Evolutionary conservation across 1,140 invertebrate genomes (phyloP).

Genomic region (Drosophila santomea): DNA sequence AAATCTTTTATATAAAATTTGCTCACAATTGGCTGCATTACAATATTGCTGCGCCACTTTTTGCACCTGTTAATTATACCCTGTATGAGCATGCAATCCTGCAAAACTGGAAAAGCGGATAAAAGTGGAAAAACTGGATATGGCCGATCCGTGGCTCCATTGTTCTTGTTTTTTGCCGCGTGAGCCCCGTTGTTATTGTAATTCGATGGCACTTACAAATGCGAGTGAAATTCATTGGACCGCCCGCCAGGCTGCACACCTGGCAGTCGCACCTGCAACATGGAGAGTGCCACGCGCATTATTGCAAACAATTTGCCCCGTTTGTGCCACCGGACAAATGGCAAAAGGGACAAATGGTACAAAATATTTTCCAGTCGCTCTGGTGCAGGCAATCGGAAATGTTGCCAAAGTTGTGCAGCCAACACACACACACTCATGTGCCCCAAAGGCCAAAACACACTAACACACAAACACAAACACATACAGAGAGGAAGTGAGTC

Average conservation of each 20-base stretch:
- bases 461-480: constrained; percentile 18
- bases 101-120: constrained; percentile 1
- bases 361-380: constrained; percentile 43
- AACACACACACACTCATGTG: constrained; percentile 35
- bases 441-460: constrained; percentile 25
- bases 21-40: constrained; percentile 20
- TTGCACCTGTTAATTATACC: constrained; percentile 41
- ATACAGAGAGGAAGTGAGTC: not conserved
- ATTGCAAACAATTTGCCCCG: constrained; percentile 81
- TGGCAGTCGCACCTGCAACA: constrained; percentile 32
- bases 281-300: constrained; percentile 67
- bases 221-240: constrained; percentile 67
- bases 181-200: constrained; percentile 33
- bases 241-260: constrained; percentile 15
- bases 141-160: constrained; percentile 19
- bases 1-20: not conserved
- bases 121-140: constrained; percentile 21
- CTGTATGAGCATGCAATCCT: not conserved
- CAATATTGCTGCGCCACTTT: constrained; percentile 16
- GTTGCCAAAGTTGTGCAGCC: constrained; percentile 74
- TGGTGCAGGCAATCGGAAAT: constrained; percentile 71
- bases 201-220: constrained; percentile 58
- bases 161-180: constrained; percentile 23
- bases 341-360: constrained; percentile 57
- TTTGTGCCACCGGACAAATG: constrained; percentile 76